A percentile compares a stretch with the other conserved stretches of the same genome.
phyloP scores from a whole-genome alignment of 2,113 vertebrate species.

The Coryphaenoides rupestris region DNA sequence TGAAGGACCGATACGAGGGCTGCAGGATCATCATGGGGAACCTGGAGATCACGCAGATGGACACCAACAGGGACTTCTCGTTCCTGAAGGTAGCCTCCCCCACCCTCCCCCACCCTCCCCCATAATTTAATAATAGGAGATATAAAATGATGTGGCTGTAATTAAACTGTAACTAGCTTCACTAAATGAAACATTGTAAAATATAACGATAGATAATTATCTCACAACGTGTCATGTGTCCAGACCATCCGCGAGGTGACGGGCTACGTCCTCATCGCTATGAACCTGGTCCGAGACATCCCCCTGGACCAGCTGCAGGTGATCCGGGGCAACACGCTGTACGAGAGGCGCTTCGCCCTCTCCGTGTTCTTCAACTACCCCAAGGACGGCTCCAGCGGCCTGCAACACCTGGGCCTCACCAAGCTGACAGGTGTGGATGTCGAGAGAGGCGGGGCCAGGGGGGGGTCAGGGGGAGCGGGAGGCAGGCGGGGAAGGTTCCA shows the following conservation, averaged over 20 bases:
- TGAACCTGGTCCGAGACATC: conserved; percentile 85
- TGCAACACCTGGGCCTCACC: conserved; percentile 79
- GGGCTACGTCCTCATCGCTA: conserved; percentile 90
- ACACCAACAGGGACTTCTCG: conserved; percentile 82
- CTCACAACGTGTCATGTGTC: not conserved
- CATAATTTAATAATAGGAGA: too few relatives aligned
- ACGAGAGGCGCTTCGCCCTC: conserved; percentile 84
- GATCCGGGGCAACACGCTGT: conserved; percentile 87
- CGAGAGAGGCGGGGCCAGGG: too few relatives aligned
- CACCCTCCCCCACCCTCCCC: too few relatives aligned
- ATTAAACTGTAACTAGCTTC: too few relatives aligned
- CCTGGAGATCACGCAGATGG: conserved; percentile 91
- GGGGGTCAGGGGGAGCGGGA: not conserved
- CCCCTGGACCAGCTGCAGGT: conserved; percentile 86
- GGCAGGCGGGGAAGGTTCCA: too few relatives aligned
- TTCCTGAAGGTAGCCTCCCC: conserved; percentile 81
- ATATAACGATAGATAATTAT: too few relatives aligned
- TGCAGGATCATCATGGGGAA: conserved; percentile 95
- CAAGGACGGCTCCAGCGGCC: conserved; percentile 78
- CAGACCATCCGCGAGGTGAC: conserved; percentile 94
- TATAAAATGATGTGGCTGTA: too few relatives aligned
- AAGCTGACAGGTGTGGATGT: conserved; percentile 82
- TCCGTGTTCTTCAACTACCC: conserved; percentile 87
- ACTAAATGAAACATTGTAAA: too few relatives aligned
- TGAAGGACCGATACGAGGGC: conserved; percentile 80